Evolutionary conservation across 1,140 invertebrate genomes (phyloP).

Genomic region (Melitaea cinxia): DNA sequence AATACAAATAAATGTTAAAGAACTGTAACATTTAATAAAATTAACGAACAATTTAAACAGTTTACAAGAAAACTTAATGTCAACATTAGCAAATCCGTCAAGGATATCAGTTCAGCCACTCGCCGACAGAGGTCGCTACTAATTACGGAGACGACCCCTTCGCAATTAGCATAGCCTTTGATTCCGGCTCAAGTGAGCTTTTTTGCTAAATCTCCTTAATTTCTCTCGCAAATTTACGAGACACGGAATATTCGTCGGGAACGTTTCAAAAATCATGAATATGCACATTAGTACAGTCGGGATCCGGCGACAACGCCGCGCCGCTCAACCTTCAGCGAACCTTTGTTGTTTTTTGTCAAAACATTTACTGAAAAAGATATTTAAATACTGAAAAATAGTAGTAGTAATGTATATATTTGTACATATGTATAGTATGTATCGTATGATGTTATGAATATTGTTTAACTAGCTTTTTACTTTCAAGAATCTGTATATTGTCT

Average conservation of each 20-base stretch:
- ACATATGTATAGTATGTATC: too few relatives aligned
- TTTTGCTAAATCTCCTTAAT: slow-evolving; percentile 74
- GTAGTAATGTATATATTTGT: too few relatives aligned
- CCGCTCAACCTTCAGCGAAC: background rate
- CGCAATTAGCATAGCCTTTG: slow-evolving; percentile 71
- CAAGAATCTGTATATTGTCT: too few relatives aligned
- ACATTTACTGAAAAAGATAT: background rate
- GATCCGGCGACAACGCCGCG: slow-evolving; percentile 1
- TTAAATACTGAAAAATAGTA: too few relatives aligned
- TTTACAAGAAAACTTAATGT: background rate
- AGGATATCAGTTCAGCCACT: slow-evolving; percentile 55
- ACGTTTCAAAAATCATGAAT: slow-evolving; percentile 49
- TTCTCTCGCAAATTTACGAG: slow-evolving; percentile 49
- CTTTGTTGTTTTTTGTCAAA: background rate
- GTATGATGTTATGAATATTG: too few relatives aligned
- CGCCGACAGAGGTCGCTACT: slow-evolving; percentile 62
- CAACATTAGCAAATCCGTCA: background rate
- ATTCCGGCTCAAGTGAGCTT: slow-evolving; percentile 65
- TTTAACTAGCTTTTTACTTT: too few relatives aligned
- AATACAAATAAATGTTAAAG: too few relatives aligned
- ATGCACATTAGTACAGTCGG: slow-evolving; percentile 36
- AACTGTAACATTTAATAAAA: too few relatives aligned
- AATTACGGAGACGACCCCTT: slow-evolving; percentile 49
- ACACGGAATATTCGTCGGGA: slow-evolving; percentile 36
- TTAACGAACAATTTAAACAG: too few relatives aligned